These are phyloP conservation scores for Bubo blakistoni DNA, from an alignment of 2,113 vertebrate genomes.

Conservation along the genomic window DNA sequence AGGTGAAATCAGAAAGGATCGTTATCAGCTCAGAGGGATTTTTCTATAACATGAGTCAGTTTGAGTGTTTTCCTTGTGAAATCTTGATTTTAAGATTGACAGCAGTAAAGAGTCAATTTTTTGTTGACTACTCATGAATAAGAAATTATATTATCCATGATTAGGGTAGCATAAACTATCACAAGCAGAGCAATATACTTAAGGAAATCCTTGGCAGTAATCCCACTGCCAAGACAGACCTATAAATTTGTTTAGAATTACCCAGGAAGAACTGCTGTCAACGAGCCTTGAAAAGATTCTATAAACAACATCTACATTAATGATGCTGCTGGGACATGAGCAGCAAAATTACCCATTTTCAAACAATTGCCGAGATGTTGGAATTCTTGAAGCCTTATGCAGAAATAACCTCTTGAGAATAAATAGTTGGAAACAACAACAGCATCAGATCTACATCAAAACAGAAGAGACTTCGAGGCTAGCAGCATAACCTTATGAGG, in stretches of 20 bases:
- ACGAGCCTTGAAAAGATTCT: background rate
- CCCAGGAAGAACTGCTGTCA: background rate
- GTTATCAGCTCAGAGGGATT: background rate
- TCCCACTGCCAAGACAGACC: background rate
- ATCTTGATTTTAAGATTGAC: background rate
- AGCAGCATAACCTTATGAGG: background rate
- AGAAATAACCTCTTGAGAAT: slow-evolving; percentile 5
- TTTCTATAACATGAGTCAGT: background rate
- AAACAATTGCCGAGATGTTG: background rate
- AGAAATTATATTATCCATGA: background rate
- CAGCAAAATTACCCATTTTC: background rate
- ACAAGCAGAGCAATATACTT: background rate
- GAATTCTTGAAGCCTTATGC: background rate
- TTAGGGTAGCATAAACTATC: background rate
- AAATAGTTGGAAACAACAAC: background rate
- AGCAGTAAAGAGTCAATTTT: background rate
- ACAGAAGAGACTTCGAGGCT: background rate
- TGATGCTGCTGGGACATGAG: background rate
- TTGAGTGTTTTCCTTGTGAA: background rate
- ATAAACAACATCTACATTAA: background rate
- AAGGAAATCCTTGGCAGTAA: background rate
- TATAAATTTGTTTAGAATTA: background rate
- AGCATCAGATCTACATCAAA: background rate
- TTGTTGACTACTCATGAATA: background rate
- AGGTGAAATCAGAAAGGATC: background rate